A percentile compares a stretch with the other conserved stretches of the same genome.
Conservation (phyloP, 1,140 invertebrate genomes). For the Hyposmocoma kahamanoa region DNA sequence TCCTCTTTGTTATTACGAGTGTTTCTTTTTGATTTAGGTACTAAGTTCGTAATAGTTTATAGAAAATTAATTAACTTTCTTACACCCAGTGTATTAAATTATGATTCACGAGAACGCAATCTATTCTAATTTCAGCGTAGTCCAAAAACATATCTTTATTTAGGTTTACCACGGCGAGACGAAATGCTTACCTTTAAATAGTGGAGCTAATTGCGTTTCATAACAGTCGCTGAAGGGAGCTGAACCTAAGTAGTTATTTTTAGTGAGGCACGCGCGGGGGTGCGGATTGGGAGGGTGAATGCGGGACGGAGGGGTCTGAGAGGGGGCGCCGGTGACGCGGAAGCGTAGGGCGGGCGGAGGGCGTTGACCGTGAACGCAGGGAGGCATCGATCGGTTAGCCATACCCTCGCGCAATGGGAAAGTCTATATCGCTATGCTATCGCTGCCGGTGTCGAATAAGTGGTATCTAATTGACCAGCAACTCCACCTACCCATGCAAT, state of each 20-base stretch:
- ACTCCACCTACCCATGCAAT: too few species aligned
- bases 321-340: slow-evolving; percentile 42
- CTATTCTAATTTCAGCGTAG: too few species aligned
- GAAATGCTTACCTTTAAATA: slow-evolving; percentile 57
- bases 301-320: slow-evolving; percentile 16
- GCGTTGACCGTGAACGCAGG: slow-evolving; percentile 71
- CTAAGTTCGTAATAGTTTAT: too few species aligned
- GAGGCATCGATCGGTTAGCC: slow-evolving; percentile 62
- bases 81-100: too few species aligned
- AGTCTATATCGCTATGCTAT: slow-evolving; percentile 30
- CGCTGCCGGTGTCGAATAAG: too few species aligned
- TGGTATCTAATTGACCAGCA: too few species aligned
- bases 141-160: too few species aligned
- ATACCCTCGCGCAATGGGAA: slow-evolving; percentile 70
- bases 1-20: too few species aligned
- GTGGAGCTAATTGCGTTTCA: slow-evolving; percentile 65
- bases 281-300: slow-evolving; percentile 2
- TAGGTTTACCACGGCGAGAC: too few species aligned
- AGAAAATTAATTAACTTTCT: too few species aligned
- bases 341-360: slow-evolving; percentile 70
- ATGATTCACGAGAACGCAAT: too few species aligned
- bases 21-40: too few species aligned
- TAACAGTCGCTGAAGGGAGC: slow-evolving; percentile 58
- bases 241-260: slow-evolving; percentile 44
- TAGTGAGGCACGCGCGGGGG: slow-evolving; percentile 32